phyloP scores from a whole-genome alignment of 2,113 vertebrate species.

The Petromus typicus region DNA sequence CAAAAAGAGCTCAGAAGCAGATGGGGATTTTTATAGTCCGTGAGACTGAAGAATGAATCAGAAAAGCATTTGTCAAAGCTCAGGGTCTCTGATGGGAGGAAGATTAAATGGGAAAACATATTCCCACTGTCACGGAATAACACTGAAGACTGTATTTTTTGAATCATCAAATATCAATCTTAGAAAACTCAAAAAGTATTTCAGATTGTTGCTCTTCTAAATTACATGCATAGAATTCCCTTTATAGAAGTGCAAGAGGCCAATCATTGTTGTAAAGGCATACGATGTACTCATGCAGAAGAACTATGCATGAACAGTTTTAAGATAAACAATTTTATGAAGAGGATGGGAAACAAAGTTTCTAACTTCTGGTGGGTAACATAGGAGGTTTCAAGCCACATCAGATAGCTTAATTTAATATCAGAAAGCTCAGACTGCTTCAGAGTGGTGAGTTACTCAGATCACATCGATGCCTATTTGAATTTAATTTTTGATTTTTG shows the following conservation, averaged over 20 bases:
- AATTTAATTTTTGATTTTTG: constrained; percentile 2
- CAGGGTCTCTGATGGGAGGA: neutral
- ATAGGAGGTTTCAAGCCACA: neutral
- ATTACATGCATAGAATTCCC: neutral
- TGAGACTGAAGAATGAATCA: constrained; percentile 51
- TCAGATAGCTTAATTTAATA: neutral
- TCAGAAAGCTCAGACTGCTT: constrained; percentile 43
- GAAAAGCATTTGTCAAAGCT: constrained; percentile 40
- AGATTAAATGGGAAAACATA: neutral
- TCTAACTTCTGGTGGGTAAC: neutral
- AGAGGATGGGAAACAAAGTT: neutral
- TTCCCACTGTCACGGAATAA: neutral
- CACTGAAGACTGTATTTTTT: neutral
- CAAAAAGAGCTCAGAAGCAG: constrained; percentile 64
- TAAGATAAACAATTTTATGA: neutral
- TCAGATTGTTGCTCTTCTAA: neutral
- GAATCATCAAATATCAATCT: neutral
- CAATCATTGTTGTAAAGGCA: neutral
- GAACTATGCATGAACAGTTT: neutral
- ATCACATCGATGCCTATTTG: neutral
- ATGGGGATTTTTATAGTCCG: constrained; percentile 32
- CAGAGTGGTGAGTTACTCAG: neutral
- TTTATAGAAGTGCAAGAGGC: neutral
- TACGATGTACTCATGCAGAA: neutral
- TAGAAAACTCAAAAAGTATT: neutral